Evolutionary conservation across 2,888 invertebrate genomes (phyloP).

Genomic region (Gonocerus acuteangulatus): DNA sequence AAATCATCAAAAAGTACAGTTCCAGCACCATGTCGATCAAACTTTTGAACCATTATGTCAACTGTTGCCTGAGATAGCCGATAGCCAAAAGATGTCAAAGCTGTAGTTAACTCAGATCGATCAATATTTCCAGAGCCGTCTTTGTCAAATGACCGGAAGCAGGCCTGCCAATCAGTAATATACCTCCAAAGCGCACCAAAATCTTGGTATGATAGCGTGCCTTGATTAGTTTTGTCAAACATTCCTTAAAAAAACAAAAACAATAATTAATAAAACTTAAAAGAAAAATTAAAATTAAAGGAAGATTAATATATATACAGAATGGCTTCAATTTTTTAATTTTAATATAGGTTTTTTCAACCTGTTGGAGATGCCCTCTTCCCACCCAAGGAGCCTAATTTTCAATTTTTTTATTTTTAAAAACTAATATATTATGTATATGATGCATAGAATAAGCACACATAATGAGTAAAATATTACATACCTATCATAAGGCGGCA

Average conservation of each 20-base stretch:
- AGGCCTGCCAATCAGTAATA: conserved; percentile 94
- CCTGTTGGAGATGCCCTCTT: too few species aligned
- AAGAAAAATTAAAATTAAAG: too few species aligned
- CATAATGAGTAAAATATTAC: conserved; percentile 38
- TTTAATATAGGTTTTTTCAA: too few species aligned
- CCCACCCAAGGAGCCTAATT: too few species aligned
- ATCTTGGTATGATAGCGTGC: conserved; percentile 87
- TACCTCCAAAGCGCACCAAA: conserved; percentile 97
- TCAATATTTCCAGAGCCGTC: conserved; percentile 92
- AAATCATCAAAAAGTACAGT: conserved; percentile 96
- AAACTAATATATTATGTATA: too few species aligned
- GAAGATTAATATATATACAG: too few species aligned
- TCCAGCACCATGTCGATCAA: conserved; percentile 82
- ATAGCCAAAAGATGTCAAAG: conserved; percentile 84
- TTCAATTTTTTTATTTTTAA: too few species aligned
- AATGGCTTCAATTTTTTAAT: too few species aligned
- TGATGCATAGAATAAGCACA: too few species aligned
- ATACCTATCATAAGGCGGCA: conserved; percentile 90
- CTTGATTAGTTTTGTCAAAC: conserved; percentile 73
- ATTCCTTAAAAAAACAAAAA: conserved; percentile 64
- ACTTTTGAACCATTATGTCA: conserved; percentile 76
- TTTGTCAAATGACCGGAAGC: conserved; percentile 87
- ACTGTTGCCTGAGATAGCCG: conserved; percentile 75
- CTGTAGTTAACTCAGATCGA: conserved; percentile 77
- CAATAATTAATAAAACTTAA: too few species aligned